Base-by-base conservation (phyloP, 2,888 invertebrate species). In the Trachelus iudaicus region DNA sequence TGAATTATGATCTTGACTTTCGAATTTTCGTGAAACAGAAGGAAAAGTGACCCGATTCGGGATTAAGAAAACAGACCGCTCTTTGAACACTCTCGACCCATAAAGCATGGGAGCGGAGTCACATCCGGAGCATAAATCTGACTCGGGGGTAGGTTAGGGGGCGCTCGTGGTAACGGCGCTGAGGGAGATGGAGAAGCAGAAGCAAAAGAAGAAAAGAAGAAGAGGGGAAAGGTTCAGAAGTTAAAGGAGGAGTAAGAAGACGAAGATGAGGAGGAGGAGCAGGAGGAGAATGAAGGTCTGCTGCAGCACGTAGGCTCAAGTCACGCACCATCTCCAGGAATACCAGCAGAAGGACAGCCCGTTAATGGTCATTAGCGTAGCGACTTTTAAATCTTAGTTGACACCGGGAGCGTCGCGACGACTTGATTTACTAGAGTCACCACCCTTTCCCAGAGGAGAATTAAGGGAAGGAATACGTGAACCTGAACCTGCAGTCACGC, bases 51-150 rank as follows among this genome's bases (percentile, higher is more conserved):
- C 15, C 68, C 34, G 69, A 56, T 40, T 74, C 73, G 34, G 34
- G 80, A 79, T 77, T 77, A 75, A 71, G 80, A 78, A 80, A 79
- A 74, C 78, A 82, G 79, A 81, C 75, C 76, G 56, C 9, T 56
- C 82, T 80, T 84, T 83, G 81, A 87, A 85, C 86, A 85, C 86
- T 85, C 87, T 84, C 85, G 87, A 86, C 85, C 86, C 89, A 89
- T 90, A 90, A 90, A 90, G 85, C 87, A 89, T 85, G 80, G 85
- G 83, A 85, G 84, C 84, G 85, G 85, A 87, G 90, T 90, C 89
- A 89, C 90, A 90, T 91, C 90, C 90, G 89, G 89, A 79, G 88
- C 89, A 91, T 91, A 91, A 91, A 91, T 91, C 89, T 89, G 4
- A 56, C 87, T 80, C 85, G 84, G 86, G 87, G 85, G 69, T 30